Conservation (phyloP, 1,140 invertebrate genomes). For the Drosophila watanabei region DNA sequence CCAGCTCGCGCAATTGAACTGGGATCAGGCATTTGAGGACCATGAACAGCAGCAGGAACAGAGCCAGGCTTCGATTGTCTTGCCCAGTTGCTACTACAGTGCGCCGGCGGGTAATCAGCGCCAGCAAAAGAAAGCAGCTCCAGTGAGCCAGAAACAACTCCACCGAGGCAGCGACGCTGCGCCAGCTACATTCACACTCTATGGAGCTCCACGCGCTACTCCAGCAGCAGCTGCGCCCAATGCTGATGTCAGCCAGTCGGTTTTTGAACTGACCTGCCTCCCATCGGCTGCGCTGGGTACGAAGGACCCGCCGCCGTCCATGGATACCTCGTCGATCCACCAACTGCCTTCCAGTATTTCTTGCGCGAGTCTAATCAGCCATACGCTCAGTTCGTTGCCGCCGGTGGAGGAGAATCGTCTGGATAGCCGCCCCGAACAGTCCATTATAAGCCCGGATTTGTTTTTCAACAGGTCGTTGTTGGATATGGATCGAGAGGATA, state of each 20-base stretch:
- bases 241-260: conserved; percentile 36
- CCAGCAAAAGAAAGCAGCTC: not conserved
- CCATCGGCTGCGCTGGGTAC: conserved; percentile 42
- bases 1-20: too few species aligned
- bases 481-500: conserved; percentile 39
- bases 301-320: not conserved
- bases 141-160: not conserved
- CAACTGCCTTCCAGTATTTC: conserved; percentile 10
- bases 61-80: not conserved
- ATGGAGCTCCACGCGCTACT: not conserved
- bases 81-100: not conserved
- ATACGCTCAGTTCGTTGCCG: conserved; percentile 12
- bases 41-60: not conserved
- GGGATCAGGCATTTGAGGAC: not conserved
- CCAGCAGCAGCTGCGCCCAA: not conserved
- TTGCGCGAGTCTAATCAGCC: not conserved
- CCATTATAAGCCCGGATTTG: conserved; percentile 3
- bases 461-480: conserved; percentile 25
- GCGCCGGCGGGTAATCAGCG: not conserved
- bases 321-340: not conserved
- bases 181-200: not conserved
- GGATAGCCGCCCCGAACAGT: too few species aligned
- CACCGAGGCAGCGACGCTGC: not conserved
- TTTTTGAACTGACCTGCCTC: conserved; percentile 58
- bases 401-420: not conserved